These are phyloP conservation scores for Pomatostomus ruficeps DNA, from an alignment of 2,113 vertebrate species.

Conservation along the genomic window DNA sequence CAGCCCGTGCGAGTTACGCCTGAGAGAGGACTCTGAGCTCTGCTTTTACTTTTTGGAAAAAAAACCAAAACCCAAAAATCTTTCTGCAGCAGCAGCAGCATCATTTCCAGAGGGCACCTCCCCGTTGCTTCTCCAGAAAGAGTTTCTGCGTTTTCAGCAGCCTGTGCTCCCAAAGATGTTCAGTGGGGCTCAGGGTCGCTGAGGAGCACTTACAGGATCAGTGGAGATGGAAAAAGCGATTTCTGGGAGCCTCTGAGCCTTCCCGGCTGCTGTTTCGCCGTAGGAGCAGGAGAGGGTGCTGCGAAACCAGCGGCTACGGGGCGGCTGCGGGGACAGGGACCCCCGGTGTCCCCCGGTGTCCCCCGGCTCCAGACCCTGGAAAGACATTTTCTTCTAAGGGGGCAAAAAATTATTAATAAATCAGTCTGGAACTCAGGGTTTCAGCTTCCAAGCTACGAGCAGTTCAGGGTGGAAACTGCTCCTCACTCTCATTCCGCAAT, in stretches of 20 bases:
- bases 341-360: background rate
- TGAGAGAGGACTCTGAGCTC: background rate
- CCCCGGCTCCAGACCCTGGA: background rate
- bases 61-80: accelerated
- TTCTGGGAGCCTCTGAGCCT: background rate
- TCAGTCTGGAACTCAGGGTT: background rate
- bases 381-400: accelerated
- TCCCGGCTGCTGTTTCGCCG: background rate
- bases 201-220: background rate
- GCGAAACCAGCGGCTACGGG: background rate
- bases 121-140: background rate
- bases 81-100: background rate
- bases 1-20: background rate
- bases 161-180: accelerated
- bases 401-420: accelerated
- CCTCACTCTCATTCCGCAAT: accelerated
- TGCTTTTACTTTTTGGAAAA: background rate
- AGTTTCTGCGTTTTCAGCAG: background rate
- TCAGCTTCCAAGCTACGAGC: background rate
- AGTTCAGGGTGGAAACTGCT: background rate
- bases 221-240: accelerated
- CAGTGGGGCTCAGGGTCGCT: accelerated
- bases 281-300: conserved; percentile 35
- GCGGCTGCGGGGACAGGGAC: background rate
- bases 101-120: background rate